A percentile compares a stretch with the other conserved stretches of the same genome.
phyloP scores from a whole-genome alignment of 92 coral and sea anemone genomes.

The Chrysogorgia sp. region DNA sequence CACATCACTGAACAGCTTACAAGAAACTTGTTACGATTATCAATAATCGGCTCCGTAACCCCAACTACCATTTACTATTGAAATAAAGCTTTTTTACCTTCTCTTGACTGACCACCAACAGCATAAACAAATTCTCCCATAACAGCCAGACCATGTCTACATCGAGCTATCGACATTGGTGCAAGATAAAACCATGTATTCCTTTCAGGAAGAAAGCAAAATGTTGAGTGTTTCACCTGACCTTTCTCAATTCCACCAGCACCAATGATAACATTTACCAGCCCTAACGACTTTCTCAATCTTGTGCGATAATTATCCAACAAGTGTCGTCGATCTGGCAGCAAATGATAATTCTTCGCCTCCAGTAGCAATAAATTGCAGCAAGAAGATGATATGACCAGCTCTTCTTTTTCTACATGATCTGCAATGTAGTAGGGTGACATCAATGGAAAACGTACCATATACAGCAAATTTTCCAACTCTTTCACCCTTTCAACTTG shows the following conservation, averaged over 20 bases:
- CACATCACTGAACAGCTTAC: too few species aligned
- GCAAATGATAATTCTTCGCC: conserved; percentile 95
- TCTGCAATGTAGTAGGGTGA: conserved; percentile 98
- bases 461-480: conserved; percentile 75
- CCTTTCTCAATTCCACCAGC: conserved; percentile 99
- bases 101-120: conserved; percentile 98
- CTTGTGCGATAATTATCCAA: conserved; percentile 84
- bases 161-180: conserved; percentile 85
- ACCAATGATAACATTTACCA: conserved; percentile 88
- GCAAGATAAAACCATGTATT: conserved; percentile 91
- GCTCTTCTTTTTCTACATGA: conserved; percentile 87
- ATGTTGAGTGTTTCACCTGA: conserved; percentile 82
- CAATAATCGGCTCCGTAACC: background rate
- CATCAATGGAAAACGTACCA: conserved; percentile 91
- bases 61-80: background rate
- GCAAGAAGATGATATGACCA: conserved; percentile 80
- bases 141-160: conserved; percentile 94
- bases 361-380: conserved; percentile 85
- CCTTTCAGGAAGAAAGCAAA: conserved; percentile 79
- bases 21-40: too few species aligned
- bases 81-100: conserved; percentile 61
- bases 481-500: conserved; percentile 59
- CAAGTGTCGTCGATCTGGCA: conserved; percentile 94
- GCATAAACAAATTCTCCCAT: conserved; percentile 99
- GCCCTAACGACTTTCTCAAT: conserved; percentile 92